A percentile compares a stretch with the other conserved stretches of the same genome.
phyloP scores from a whole-genome alignment of 2,797 vertebrate species.

The Botia kubotai region DNA sequence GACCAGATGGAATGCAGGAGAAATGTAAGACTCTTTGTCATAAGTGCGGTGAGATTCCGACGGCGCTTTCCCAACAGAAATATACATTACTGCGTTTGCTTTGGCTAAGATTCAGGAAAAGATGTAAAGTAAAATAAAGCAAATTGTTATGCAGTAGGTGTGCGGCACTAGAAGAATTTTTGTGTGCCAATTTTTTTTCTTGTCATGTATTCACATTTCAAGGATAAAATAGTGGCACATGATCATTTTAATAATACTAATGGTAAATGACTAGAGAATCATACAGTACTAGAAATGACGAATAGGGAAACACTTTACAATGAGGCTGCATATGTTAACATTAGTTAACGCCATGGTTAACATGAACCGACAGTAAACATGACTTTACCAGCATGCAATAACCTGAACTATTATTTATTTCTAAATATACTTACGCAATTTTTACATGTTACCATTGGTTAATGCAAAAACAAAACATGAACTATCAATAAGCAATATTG shows the following conservation, averaged over 20 bases:
- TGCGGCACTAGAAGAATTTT: conserved; percentile 12
- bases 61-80: conserved; percentile 39
- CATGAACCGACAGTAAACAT: no score
- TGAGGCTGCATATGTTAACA: neutral
- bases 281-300: neutral
- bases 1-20: conserved; percentile 23
- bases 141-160: conserved; percentile 36
- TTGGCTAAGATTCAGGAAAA: conserved; percentile 43
- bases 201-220: neutral
- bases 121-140: conserved; percentile 52
- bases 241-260: neutral
- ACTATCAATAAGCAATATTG: no score
- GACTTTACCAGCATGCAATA: no score
- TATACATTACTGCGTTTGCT: conserved; percentile 51
- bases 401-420: no score
- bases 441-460: no score
- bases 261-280: neutral
- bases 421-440: no score
- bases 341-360: neutral
- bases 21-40: neutral
- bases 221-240: conserved; percentile 5
- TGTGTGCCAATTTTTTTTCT: neutral
- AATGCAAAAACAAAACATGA: no score
- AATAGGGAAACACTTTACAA: neutral
- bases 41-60: conserved; percentile 16